phyloP scores from a whole-genome alignment of 2,113 vertebrate genomes.

The Scomber japonicus region DNA sequence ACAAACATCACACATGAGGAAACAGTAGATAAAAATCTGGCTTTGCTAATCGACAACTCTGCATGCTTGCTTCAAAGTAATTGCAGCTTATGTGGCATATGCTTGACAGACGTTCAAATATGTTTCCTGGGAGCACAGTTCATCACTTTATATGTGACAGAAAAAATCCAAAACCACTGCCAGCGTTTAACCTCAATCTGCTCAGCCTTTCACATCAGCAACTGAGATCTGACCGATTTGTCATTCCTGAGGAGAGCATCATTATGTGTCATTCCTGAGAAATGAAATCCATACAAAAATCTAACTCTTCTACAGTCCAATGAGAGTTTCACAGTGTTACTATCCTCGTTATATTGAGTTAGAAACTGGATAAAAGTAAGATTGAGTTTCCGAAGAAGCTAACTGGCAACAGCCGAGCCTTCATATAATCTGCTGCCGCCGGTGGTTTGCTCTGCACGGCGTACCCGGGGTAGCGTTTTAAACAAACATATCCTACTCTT shows the following conservation, averaged over 20 bases:
- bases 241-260: slow-evolving; percentile 67
- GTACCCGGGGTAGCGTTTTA: slow-evolving; percentile 62
- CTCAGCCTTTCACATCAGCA: slow-evolving; percentile 51
- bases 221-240: slow-evolving; percentile 51
- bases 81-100: slow-evolving; percentile 58
- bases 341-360: slow-evolving; percentile 38
- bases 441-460: slow-evolving; percentile 38
- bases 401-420: slow-evolving; percentile 84
- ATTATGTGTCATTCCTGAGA: slow-evolving; percentile 35
- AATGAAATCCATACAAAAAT: neutral
- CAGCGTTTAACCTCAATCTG: slow-evolving; percentile 58
- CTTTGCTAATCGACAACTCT: slow-evolving; percentile 40
- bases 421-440: slow-evolving; percentile 48
- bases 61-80: slow-evolving; percentile 48
- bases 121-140: slow-evolving; percentile 50
- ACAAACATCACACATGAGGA: slow-evolving; percentile 19
- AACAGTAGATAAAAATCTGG: slow-evolving; percentile 28
- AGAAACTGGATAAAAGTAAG: neutral
- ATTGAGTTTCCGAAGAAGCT: slow-evolving; percentile 30
- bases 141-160: slow-evolving; percentile 64
- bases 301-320: neutral
- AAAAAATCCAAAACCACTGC: slow-evolving; percentile 60
- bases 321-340: slow-evolving; percentile 14
- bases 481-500: slow-evolving; percentile 75
- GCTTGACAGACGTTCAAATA: slow-evolving; percentile 51